Evolutionary conservation across 2,113 vertebrate species (phyloP), one percentile per base, ranked within the genome.

Genomic region (Apteryx owenii): DNA sequence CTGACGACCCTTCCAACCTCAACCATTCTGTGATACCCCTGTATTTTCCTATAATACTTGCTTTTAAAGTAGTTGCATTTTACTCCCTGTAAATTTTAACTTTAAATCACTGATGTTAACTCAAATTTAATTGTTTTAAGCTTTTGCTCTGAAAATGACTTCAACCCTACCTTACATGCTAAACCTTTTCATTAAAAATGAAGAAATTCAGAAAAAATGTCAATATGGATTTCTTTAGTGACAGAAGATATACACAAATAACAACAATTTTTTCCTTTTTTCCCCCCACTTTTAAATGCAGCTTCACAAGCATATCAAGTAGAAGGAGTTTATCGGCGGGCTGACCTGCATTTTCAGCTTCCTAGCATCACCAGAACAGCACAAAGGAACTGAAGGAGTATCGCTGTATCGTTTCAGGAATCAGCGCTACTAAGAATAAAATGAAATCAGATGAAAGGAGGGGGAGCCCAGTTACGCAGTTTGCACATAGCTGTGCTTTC

Each of bases 11-110:
- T 69, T 38, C 66, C 29, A 20, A 31, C 66, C 66, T 66, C 40
- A 66, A 16, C 16, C 25, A 10, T 16, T 36, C 6, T 2, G 5
- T 1, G 12, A 31, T 3, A n/a, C 2, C 0, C 29, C 54, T 20
- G 0, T 1, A 14, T 29, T 33, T 26, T 48, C 82, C 69, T 48
- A 8, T 4, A 48, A 69, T 8, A 26, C 29, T 69, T 25, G 36
- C 23, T 84, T 81, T 42, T 51, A 86, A 53, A 44, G 48, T 40
- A 78, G 12, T 42, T 83, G 31, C 58, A 26, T 9, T 81, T 66
- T 46, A 77, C 38, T 26, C 2, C 1, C 36, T 16, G 5, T 5
- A 33, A 44, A 42, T 65, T 85, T 85, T 22, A 64, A 58, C 68
- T 48, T 90, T 64, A 64, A 70, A 82, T 54, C 38, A 33, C 40